Percentiles rank a stretch among this genome's conserved stretches.
Conservation (phyloP, 2,888 invertebrate genomes). For the Drosophila mulleri region DNA sequence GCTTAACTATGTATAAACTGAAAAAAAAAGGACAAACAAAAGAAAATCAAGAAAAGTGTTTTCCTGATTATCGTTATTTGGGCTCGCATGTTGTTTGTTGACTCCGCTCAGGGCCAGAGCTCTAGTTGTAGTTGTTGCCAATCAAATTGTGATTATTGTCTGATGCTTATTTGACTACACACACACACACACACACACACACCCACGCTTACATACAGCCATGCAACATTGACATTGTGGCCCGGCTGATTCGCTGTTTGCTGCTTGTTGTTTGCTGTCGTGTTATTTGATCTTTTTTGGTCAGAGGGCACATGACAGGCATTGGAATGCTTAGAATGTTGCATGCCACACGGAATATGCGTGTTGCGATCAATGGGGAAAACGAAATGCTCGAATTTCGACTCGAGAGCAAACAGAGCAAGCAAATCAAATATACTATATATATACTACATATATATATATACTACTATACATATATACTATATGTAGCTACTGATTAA, state of each 20-base stretch:
- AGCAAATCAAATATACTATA: neutral
- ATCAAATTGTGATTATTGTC: conserved; percentile 16
- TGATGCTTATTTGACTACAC: conserved; percentile 14
- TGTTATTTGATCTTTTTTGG: conserved; percentile 52
- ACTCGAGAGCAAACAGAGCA: neutral
- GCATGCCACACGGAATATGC: conserved; percentile 56
- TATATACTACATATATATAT: neutral
- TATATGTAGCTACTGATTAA: no score
- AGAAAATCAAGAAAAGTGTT: neutral
- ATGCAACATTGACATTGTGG: neutral
- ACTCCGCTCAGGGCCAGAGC: neutral
- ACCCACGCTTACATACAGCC: neutral
- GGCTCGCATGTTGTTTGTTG: neutral
- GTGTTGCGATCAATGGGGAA: conserved; percentile 41
- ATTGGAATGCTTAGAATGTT: conserved; percentile 44
- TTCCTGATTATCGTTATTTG: neutral
- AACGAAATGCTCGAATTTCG: conserved; percentile 13
- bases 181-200: neutral
- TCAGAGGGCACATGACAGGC: conserved; percentile 44
- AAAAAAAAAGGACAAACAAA: neutral
- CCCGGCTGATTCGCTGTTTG: neutral
- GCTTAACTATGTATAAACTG: neutral
- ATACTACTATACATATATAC: neutral
- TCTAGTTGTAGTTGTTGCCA: neutral
- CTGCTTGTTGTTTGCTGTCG: conserved; percentile 33